Evolutionary conservation across 2,888 invertebrate genomes (phyloP).

Genomic region (Dermolepida albohirtum): DNA sequence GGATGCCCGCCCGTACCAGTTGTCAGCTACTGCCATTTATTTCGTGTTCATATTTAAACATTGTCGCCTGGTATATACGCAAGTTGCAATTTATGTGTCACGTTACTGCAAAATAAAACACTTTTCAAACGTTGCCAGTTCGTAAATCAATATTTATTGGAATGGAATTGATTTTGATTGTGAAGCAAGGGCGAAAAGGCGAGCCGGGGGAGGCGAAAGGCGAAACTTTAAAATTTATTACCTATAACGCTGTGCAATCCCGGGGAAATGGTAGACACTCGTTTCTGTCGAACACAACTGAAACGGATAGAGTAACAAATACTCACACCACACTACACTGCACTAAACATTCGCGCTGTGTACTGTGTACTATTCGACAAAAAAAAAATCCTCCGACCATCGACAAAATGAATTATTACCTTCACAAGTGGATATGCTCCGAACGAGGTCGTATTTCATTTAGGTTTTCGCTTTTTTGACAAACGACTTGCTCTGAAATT

Average conservation of each 20-base stretch:
- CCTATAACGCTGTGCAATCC: slow-evolving; percentile 37
- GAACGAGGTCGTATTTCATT: slow-evolving; percentile 14
- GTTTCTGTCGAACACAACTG: slow-evolving; percentile 10
- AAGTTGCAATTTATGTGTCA: slow-evolving; percentile 57
- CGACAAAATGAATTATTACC: slow-evolving; percentile 34
- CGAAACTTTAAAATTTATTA: slow-evolving; percentile 59
- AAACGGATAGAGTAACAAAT: slow-evolving; percentile 55
- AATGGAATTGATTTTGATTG: slow-evolving; percentile 59
- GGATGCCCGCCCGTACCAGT: too few relatives aligned
- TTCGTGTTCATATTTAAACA: too few relatives aligned
- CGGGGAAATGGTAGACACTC: slow-evolving; percentile 44
- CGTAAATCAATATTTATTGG: slow-evolving; percentile 64
- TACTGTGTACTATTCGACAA: neutral
- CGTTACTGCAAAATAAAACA: slow-evolving; percentile 62
- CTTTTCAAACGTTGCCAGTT: slow-evolving; percentile 59
- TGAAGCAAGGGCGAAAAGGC: slow-evolving; percentile 49
- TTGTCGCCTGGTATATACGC: too few relatives aligned
- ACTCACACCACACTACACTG: neutral
- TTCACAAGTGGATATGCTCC: slow-evolving; percentile 36
- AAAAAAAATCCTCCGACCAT: slow-evolving; percentile 14
- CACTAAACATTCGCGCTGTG: neutral
- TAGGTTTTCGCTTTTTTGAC: slow-evolving; percentile 6
- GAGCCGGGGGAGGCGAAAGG: slow-evolving; percentile 39
- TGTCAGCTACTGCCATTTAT: too few relatives aligned
- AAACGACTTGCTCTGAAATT: too few relatives aligned